Base-by-base conservation (phyloP, 37 sponge, comb jelly and placozoan genomes). In the Haliclona indistincta region DNA sequence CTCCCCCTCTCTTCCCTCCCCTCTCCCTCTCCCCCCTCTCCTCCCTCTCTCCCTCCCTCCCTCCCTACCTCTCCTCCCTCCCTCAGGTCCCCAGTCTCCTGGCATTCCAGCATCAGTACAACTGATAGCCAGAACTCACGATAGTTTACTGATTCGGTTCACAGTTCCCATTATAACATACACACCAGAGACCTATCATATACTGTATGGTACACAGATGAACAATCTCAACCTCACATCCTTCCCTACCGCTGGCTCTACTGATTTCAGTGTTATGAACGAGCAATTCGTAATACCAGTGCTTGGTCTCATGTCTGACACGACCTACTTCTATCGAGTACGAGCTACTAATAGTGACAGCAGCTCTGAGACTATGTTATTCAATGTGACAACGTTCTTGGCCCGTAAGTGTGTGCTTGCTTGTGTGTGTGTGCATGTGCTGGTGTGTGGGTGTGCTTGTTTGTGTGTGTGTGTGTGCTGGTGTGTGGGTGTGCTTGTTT, bases 271-370 rank as follows among this genome's bases (percentile, higher is more conserved):
- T 51, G 13, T 20, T 1, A 64, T 58, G 19, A 54, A 78, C 34
- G 43, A 49, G 38, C 20, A 28, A 28, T 78, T 65, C 56, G 19
- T 49, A 5, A 40, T 78, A 17, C 41, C 13, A 19, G 34, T 78
- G 11, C 23, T 20, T 67, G 78, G 58, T 2, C 54, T 78, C n/a
- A 7, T 22, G 1, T 25, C 55, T 37, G 56, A 67, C 42, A 54
- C 68, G 15, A 67, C 68, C 2, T 78, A 78, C 42, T 67, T 66
- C 43, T 78, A 55, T 38, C 55, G 53, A 67, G 68, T 78, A 3
- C 58, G 49, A 4, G 22, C 68, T 20, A 52, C 78, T 22, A 54
- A 64, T 34, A 49, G 17, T 23, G 62, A 35, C 13, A 13, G 49
- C 13, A 17, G 13, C 13, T 17, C 49, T 47, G 49, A 47, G 13